Base-by-base conservation (phyloP, 2,888 invertebrate genomes). In the Epinotia ramella region DNA sequence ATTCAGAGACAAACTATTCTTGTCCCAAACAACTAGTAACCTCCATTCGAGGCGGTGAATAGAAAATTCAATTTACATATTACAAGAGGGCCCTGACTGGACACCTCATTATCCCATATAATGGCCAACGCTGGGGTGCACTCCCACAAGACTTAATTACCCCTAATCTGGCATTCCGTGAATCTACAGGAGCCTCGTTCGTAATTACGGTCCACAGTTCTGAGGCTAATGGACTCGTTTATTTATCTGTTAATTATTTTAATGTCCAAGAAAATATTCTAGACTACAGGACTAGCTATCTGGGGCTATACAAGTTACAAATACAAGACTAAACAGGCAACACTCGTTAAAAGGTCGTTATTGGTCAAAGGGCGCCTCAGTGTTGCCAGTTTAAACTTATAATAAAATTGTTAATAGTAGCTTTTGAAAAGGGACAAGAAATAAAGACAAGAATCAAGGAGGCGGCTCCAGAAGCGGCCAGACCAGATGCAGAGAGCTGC, bases 41-140 rank as follows among this genome's bases (percentile, higher is more conserved):
- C 85, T 79, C 33, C 24, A 49, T 81, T 84, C 81, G 79, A 64
- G 83, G 82, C 83, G 81, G 82, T 80, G 84, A 87, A 89, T 87
- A 87, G 88, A 88, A 89, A 91, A 90, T 92, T 92, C 88, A 92
- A 92, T 93, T 92, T 92, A 89, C 91, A 92, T 93, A 91, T 89
- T 88, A 90, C 88, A 89, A 86, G 88, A 87, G 89, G 79, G 80
- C 84, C 84, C 89, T 88, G 92, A 89, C 89, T 92, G 92, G 92
- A 89, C 93, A 90, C 89, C 92, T 92, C 92, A 92, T 93, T 93
- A 92, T 91, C 91, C 92, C 91, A 88, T 89, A 89, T 92, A 92
- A 92, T 89, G 88, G 89, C 84, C 84, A 85, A 84, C 86, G 81
- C 85, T 80, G 87, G 88, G 87, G 84, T 88, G 89, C 89, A 90